These are phyloP conservation scores for Notodonta dromedarius DNA, from an alignment of 2,888 invertebrate genomes.

Conservation along the genomic window DNA sequence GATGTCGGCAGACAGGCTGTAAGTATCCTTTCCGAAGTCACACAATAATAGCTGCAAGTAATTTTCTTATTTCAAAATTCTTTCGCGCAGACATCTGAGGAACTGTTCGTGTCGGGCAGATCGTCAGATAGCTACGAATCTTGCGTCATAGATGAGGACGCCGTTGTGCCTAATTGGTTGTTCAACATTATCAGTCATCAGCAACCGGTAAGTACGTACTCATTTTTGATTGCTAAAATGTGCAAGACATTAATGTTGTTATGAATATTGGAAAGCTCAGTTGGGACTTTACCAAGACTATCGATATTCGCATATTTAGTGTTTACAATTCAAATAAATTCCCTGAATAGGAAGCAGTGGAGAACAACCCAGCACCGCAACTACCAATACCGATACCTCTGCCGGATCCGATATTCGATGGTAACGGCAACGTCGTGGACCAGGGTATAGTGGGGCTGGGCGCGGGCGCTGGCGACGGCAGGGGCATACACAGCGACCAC, in stretches of 20 bases:
- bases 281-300: no score
- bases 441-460: constrained; percentile 47
- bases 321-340: not conserved
- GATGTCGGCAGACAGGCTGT: constrained; percentile 62
- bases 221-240: not conserved
- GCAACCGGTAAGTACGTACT: constrained; percentile 54
- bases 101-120: constrained; percentile 66
- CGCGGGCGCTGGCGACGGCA: constrained; percentile 75
- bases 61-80: not conserved
- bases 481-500: constrained; percentile 74
- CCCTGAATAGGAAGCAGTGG: constrained; percentile 27
- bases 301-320: no score
- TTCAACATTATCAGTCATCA: constrained; percentile 69
- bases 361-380: constrained; percentile 24
- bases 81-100: constrained; percentile 66
- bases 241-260: no score
- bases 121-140: constrained; percentile 69
- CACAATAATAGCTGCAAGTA: not conserved
- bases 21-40: constrained; percentile 27
- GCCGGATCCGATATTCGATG: constrained; percentile 55
- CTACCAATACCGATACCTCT: constrained; percentile 36
- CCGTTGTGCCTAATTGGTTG: constrained; percentile 71
- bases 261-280: no score
- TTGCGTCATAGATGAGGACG: constrained; percentile 65
- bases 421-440: constrained; percentile 60